Base-by-base conservation (phyloP, 2,797 vertebrate species). In the Lepilemur septentrionalis region DNA sequence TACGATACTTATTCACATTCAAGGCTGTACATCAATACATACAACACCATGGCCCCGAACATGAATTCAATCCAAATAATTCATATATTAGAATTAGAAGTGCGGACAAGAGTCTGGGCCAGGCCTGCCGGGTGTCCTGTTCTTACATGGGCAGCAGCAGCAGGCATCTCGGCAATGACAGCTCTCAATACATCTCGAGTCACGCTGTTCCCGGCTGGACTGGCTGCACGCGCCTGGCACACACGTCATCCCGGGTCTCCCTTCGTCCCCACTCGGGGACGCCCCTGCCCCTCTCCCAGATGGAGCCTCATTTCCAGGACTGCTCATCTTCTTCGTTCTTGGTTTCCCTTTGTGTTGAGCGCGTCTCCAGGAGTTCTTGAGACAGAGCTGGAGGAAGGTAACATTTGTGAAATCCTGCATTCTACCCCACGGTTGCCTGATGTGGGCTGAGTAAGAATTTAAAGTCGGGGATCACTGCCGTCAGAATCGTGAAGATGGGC, bases 1-100 rank as follows among this genome's bases (percentile, higher is more conserved):
- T 99, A 99, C 99, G 99, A 99, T 99, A 99, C 99, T 99, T 99
- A 99, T 99, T 99, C 99, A 99, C 99, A 99, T 99, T 99, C 99
- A 99, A 99, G 99, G 99, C 99, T 99, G 99, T 99, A 99, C 99
- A 99, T 99, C 99, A 99, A 99, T 99, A 99, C 99, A 99, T 99
- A 99, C 99, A 99, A 99, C 99, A 99, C 99, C 99, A 99, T 99
- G 99, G 99, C 99, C 99, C 99, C 99, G 99, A 99, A 99, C 99
- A 99, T 99, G 99, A 99, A 99, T 99, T 99, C 99, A 99, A 99
- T 99, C 99, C 99, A 99, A 99, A 99, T 99, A 99, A 99, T 99
- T 99, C 99, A 99, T 99, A 99, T 99, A 99, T 99, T 99, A 99
- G 99, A 99, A 99, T 99, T 99, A 38, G 38, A 23, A 13, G 9